phyloP scores from a whole-genome alignment of 2,888 invertebrate species.

The Xestoiulus laeticollis region DNA sequence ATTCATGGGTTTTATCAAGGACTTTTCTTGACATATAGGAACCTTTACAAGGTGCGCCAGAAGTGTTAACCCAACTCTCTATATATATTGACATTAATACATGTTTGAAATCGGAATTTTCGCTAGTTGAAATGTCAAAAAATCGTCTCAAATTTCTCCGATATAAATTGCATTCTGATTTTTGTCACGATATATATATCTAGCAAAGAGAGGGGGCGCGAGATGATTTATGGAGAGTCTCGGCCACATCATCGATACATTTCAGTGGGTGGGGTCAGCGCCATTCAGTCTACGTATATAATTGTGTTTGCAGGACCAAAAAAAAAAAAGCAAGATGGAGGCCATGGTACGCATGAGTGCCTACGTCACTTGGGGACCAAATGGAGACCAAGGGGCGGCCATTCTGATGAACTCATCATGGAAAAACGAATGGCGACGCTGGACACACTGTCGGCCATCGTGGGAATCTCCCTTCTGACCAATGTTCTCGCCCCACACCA shows the following conservation, averaged over 20 bases:
- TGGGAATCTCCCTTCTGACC: constrained; percentile 45
- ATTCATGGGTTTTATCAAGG: too few relatives aligned
- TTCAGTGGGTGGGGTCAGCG: constrained; percentile 18
- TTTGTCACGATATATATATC: constrained; percentile 5
- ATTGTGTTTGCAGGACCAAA: neutral
- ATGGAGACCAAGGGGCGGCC: neutral
- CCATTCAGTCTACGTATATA: neutral
- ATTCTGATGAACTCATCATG: constrained; percentile 29
- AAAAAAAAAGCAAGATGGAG: neutral
- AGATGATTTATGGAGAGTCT: neutral
- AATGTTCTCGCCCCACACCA: neutral
- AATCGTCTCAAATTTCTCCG: neutral
- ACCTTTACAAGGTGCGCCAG: too few relatives aligned
- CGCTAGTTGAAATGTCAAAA: neutral
- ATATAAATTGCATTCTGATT: constrained; percentile 23
- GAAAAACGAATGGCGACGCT: constrained; percentile 23
- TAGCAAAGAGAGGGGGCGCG: neutral
- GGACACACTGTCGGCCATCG: constrained; percentile 23
- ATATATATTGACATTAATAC: neutral
- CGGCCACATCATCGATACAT: constrained; percentile 18
- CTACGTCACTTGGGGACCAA: neutral
- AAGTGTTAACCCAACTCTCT: too few relatives aligned
- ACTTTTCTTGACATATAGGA: too few relatives aligned
- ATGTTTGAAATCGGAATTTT: neutral
- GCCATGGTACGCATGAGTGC: neutral